Evolutionary conservation across 2,113 vertebrate genomes (phyloP).

Genomic region (Zosterops pallidus): DNA sequence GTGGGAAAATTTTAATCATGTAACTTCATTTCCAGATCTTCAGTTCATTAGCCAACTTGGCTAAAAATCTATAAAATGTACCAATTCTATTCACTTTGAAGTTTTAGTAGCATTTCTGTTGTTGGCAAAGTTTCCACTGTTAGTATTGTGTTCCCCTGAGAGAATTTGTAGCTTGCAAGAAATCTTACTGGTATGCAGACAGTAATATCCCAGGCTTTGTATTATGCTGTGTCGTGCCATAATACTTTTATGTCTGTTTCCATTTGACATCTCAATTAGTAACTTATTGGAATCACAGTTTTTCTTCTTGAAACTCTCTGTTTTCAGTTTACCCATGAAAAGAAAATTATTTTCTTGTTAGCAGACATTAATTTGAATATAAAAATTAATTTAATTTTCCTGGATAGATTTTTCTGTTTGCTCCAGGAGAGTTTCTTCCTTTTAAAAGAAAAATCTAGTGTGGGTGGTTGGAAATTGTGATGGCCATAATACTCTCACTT

Average conservation of each 20-base stretch:
- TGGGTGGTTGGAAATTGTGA: background rate
- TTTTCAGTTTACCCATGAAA: background rate
- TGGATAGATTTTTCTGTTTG: background rate
- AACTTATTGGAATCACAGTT: background rate
- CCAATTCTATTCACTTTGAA: slow-evolving; percentile 54
- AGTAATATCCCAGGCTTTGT: slow-evolving; percentile 28
- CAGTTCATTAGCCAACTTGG: slow-evolving; percentile 60
- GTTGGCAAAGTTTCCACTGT: slow-evolving; percentile 29
- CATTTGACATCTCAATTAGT: slow-evolving; percentile 18
- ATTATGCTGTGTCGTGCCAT: background rate
- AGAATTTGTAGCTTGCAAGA: slow-evolving; percentile 9
- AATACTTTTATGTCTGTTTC: slow-evolving; percentile 25
- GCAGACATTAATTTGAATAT: background rate
- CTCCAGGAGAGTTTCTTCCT: background rate
- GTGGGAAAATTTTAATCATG: slow-evolving; percentile 49
- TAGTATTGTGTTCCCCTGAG: background rate
- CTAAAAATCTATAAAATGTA: slow-evolving; percentile 27
- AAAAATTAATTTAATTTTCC: background rate
- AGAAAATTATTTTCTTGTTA: background rate
- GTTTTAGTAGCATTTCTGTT: slow-evolving; percentile 60
- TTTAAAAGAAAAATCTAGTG: background rate
- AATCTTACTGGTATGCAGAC: slow-evolving; percentile 33
- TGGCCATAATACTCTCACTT: background rate
- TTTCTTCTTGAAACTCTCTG: background rate
- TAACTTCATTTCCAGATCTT: slow-evolving; percentile 60